Base-by-base conservation (phyloP, 2,797 vertebrate genomes). In the Borostomias antarcticus region DNA sequence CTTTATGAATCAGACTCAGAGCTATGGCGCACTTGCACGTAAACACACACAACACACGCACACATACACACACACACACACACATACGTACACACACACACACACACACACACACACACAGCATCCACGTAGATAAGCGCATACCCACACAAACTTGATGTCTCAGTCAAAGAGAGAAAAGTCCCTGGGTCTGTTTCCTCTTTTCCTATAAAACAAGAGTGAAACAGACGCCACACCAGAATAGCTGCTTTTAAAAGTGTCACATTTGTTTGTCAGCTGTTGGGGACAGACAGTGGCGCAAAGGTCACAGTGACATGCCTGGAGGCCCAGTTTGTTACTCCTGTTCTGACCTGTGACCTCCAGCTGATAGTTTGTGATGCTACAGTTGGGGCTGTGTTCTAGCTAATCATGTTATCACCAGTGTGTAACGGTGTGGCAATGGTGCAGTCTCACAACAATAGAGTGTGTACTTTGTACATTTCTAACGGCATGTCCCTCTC, bases 1-100 rank as follows among this genome's bases (percentile, higher is more conserved):
- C 70, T 62, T 76, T 82, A 85, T 90, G 88, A 89, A 85, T 92
- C 89, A 89, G 71, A 83, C 78, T 73, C 75, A 86, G 80, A 82
- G 60, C 33, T n/a, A 35, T 51, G 62, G 68, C 58, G 78, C 65
- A 65, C 15, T 69, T 33, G 29, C 63, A 29, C 78, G 82, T 82
- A 69, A 74, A 70, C 69, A 59, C 62, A 77, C 80, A 81, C 84
- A 82, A 62, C 67, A 79, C 71, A 43, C 82, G 69, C 66, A n/a
- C 43, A 74, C 17, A 59, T 73, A 69, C 58, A 69, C 51, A n/a
- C 56, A 25, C 2, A 30, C 13, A 30, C 32, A 29, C 52, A 29
- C 30, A 64, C 61, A 40, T 73, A 74, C 75, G 75, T 78, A 82
- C 82, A 68, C 73, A 68, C 69, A 54, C 58, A 80, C 80, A 83